Base-by-base conservation (phyloP, 2,797 vertebrate genomes). In the Lutjanus argentimaculatus region DNA sequence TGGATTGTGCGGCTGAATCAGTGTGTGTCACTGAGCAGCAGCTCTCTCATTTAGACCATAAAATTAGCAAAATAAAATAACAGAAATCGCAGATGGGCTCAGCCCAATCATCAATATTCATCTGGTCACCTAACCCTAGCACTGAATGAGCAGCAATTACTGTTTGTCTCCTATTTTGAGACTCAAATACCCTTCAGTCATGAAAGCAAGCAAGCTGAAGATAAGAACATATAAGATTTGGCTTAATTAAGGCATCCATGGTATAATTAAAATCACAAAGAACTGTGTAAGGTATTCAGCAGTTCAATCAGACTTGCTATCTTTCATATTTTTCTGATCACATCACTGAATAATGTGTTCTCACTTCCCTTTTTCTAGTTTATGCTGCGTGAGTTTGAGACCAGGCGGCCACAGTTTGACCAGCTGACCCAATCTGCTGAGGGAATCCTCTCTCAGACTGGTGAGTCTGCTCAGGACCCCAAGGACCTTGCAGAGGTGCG, bases 381-480 rank as follows among this genome's bases (percentile, higher is more conserved):
- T 92, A 99, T 99, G 99, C 94, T 99, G 88, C 98, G 99, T 61
- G 99, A 99, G 95, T 99, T 99, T 81, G 98, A 99, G 94, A 96
- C 97, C 5, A 95, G 99, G 0, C 95, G 92, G 63, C 96, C 97
- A 0, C 99, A 99, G 95, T 98, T 97, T 1, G 97, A 99, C 79
- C 97, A 99, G 93, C 94, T 99, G 83, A 99, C 97, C 15, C 96
- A 96, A 87, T 96, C 98, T 0, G 99, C 98, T 0, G 95, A 96
- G 90, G 97, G 97, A 59, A 98, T 99, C 91, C 93, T 99, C 25
- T 95, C 93, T 19, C 96, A 96, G 58, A 91, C 95, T 2, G 95
- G 94, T 2, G 97, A 98, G 84, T 81, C 90, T 1, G 58, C 93
- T 11, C 93, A 94, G 85, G 91, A 92, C 62, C 95, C 96, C 72